Base-by-base conservation (phyloP, 2,797 vertebrate genomes). In the Catamblyrhynchus diadema region DNA sequence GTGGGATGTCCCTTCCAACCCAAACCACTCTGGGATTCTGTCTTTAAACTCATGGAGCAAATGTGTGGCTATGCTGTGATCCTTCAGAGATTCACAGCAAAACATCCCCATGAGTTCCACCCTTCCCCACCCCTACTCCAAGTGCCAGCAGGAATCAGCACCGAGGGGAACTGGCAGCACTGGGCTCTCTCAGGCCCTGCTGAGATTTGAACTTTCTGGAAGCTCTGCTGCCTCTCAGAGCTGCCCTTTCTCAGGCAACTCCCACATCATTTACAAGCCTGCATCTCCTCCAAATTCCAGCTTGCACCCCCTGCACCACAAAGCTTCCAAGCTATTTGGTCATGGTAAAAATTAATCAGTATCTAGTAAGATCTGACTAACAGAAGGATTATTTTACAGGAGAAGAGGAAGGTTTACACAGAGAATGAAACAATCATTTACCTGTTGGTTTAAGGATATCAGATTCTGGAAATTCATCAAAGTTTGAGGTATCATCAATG, bases 401-500 rank as follows among this genome's bases (percentile, higher is more conserved):
- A 45, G 20, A 62, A 82, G 24, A 41, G 25, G 44, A 32, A 3
- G 22, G 37, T 39, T 56, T 10, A 33, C 30, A 12, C 8, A 41
- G n/a, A 61, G 32, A 65, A 61, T 66, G 45, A 60, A 70, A 61
- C 69, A 64, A 12, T 57, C 39, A 72, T 61, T 92, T 98, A 99
- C 99, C 98, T 98, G 98, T 97, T 56, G 99, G 99, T 57, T 99
- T 99, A 84, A 99, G 98, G 95, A 99, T 99, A 92, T 99, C 99
- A 3, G 99, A 99, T 39, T 99, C 99, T 15, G 99, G 99, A 97
- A 99, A 99, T 77, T 99, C 99, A 73, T 99, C 99, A 3, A 99
- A 99, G 98, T 99, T 99, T 28, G 99, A 99, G 30, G 99, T 99
- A 98, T 99, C 99, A n/a, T 99, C 99, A 32, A 99, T 99, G 97